phyloP scores from a whole-genome alignment of 2,113 vertebrate species.

The Theristicus caerulescens region DNA sequence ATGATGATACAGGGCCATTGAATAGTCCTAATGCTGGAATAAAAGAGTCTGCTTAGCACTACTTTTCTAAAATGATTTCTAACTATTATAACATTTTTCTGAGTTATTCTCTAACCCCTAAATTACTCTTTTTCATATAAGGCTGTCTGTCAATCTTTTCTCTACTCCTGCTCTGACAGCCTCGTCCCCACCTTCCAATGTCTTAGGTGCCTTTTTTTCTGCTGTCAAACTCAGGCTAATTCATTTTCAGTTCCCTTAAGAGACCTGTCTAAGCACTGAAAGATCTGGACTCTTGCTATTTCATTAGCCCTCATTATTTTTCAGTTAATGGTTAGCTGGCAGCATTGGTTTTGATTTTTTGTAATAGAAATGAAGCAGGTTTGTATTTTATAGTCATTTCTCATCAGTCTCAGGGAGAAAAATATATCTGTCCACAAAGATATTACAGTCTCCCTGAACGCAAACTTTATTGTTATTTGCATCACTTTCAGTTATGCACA shows the following conservation, averaged over 20 bases:
- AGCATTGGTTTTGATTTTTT: conserved; percentile 31
- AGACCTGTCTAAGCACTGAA: conserved; percentile 55
- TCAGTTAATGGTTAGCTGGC: conserved; percentile 65
- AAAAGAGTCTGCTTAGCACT: conserved; percentile 8
- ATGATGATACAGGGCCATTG: neutral
- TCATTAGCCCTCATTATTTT: conserved; percentile 67
- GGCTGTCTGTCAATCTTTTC: conserved; percentile 61
- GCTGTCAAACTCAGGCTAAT: conserved; percentile 61
- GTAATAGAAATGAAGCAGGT: neutral
- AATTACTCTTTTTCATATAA: conserved; percentile 56
- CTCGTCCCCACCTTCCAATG: conserved; percentile 52
- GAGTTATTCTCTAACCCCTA: conserved; percentile 43
- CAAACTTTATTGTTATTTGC: conserved; percentile 47
- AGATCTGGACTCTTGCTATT: conserved; percentile 59
- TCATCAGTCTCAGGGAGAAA: conserved; percentile 25
- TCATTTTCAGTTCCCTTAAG: conserved; percentile 66
- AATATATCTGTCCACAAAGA: conserved; percentile 20
- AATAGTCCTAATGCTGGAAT: neutral
- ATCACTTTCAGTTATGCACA: conserved; percentile 36
- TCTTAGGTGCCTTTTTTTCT: conserved; percentile 48
- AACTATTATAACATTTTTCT: conserved; percentile 27
- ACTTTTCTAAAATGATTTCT: conserved; percentile 22
- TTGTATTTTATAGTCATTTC: conserved; percentile 44
- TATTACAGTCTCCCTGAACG: neutral
- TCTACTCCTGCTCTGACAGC: conserved; percentile 52